Conservation (phyloP, 2,113 vertebrate genomes). For the Albula glossodonta region DNA sequence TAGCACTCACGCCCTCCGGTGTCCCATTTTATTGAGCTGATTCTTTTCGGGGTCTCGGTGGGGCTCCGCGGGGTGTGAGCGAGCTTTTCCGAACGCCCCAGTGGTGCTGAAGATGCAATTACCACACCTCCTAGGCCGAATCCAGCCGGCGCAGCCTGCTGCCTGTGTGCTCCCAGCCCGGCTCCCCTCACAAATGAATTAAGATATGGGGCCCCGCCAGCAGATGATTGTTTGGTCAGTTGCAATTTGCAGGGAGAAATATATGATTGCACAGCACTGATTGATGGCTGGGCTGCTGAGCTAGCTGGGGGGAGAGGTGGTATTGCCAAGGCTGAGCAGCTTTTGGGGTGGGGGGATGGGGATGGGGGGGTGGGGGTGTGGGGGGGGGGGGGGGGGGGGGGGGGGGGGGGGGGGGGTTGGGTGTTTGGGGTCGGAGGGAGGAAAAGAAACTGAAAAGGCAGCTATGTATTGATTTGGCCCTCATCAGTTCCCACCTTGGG, state of each 20-base stretch:
- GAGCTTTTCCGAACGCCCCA: constrained; percentile 12
- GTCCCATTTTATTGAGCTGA: constrained; percentile 13
- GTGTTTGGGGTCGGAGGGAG: constrained; percentile 22
- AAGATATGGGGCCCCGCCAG: constrained; percentile 27
- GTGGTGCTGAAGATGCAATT: constrained; percentile 12
- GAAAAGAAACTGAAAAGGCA: constrained; percentile 60
- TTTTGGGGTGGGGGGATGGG: constrained; percentile 32
- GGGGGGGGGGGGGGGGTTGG: constrained; percentile 35
- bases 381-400: constrained; percentile 30
- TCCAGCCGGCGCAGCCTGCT: not conserved
- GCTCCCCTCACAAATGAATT: constrained; percentile 28
- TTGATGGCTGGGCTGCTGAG: constrained; percentile 36
- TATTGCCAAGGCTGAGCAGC: constrained; percentile 22
- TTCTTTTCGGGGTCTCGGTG: not conserved
- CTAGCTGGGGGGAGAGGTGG: constrained; percentile 23
- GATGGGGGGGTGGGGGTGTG: constrained; percentile 23
- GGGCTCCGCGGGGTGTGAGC: constrained; percentile 3
- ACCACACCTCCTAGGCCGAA: not conserved
- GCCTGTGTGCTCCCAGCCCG: not conserved
- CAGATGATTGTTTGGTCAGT: constrained; percentile 33
- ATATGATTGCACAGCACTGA: constrained; percentile 29
- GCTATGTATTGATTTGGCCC: constrained; percentile 67
- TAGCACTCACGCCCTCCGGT: not conserved
- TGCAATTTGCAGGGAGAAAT: constrained; percentile 30
- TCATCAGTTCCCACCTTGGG: constrained; percentile 66